Evolutionary conservation across 2,888 invertebrate species (phyloP).

Genomic region (Oscheius sp.): DNA sequence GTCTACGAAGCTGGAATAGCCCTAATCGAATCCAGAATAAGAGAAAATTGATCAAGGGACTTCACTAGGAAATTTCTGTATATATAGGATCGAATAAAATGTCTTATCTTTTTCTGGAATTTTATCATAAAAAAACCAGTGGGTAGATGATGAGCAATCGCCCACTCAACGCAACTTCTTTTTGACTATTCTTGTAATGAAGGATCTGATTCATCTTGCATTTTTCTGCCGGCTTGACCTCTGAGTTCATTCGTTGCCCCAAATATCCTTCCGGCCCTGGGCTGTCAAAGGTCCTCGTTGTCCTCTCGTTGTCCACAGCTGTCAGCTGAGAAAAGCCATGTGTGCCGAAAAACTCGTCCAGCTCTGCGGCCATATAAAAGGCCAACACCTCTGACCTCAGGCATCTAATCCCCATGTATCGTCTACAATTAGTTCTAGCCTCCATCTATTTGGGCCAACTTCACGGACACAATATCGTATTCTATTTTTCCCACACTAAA

Average conservation of each 20-base stretch:
- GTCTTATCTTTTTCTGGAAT: no score
- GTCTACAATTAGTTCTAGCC: not conserved
- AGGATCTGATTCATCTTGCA: no score
- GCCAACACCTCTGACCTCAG: conserved; percentile 3
- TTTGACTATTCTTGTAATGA: no score
- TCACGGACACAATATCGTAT: not conserved
- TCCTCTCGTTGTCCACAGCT: not conserved
- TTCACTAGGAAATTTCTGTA: no score
- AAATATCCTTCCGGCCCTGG: conserved; percentile 18
- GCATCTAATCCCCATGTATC: conserved; percentile 8
- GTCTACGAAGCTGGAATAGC: no score
- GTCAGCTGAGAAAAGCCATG: conserved; percentile 25
- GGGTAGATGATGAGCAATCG: no score
- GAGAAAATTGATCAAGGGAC: no score
- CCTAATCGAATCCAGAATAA: no score
- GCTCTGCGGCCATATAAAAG: conserved; percentile 7
- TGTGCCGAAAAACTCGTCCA: conserved; percentile 26
- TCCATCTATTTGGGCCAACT: not conserved
- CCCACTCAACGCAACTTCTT: no score
- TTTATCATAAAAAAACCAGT: no score
- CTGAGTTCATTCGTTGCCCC: not conserved
- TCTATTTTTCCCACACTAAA: not conserved
- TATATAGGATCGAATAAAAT: no score
- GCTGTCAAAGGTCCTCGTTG: conserved; percentile 21
- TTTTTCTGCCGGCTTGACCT: not conserved